phyloP scores from a whole-genome alignment of 2,113 vertebrate species.

The Anguilla japonica region DNA sequence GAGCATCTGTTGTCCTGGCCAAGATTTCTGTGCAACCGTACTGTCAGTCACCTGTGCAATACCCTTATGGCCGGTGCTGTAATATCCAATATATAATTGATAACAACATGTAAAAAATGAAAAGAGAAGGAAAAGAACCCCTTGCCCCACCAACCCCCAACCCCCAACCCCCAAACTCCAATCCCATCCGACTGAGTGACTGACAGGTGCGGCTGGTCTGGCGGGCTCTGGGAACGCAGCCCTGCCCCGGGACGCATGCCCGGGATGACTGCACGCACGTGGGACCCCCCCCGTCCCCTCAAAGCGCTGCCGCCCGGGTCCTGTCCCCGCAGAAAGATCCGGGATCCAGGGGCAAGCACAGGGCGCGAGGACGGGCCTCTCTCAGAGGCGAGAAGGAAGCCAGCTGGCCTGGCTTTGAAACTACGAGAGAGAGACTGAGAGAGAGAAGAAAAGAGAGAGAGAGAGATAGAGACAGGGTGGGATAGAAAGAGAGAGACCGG shows the following conservation, averaged over 20 bases:
- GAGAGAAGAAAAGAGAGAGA: conserved; percentile 32
- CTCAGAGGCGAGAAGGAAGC: conserved; percentile 64
- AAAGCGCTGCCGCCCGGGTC: conserved; percentile 67
- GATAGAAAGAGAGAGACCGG: conserved; percentile 12
- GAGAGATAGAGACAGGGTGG: conserved; percentile 7
- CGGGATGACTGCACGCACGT: conserved; percentile 66
- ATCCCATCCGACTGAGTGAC: conserved; percentile 59
- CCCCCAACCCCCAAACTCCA: conserved; percentile 43
- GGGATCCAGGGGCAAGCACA: conserved; percentile 66
- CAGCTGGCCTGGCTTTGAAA: conserved; percentile 78
- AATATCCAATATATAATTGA: conserved; percentile 29
- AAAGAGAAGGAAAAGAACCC: conserved; percentile 35
- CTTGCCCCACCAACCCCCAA: conserved; percentile 24
- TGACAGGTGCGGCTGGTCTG: conserved; percentile 70
- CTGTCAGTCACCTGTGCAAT: neutral
- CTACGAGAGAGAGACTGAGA: conserved; percentile 49
- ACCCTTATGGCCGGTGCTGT: conserved; percentile 24
- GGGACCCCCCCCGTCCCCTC: conserved; percentile 67
- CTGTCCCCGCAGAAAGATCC: conserved; percentile 70
- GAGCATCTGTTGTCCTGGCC: neutral
- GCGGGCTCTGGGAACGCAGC: conserved; percentile 60
- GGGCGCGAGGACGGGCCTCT: conserved; percentile 74
- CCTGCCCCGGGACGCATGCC: conserved; percentile 65
- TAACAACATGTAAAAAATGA: conserved; percentile 14
- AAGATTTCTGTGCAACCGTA: neutral